A percentile compares a stretch with the other conserved stretches of the same genome.
Conservation (phyloP, 2,797 vertebrate species). For the Oreochromis grahami region DNA sequence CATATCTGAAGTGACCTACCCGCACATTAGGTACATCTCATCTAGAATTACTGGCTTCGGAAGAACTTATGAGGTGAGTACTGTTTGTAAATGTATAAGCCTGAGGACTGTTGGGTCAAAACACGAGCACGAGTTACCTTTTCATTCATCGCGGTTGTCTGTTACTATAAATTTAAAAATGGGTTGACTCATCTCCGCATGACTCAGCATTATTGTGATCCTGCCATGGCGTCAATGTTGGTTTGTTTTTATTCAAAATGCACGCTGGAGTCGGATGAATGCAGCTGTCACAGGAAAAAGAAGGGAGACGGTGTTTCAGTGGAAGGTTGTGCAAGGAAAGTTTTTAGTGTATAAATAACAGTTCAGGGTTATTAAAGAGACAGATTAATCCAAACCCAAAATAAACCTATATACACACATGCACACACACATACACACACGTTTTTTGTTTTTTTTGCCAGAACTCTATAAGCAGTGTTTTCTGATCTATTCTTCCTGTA, state of each 20-base stretch:
- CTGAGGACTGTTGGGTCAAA: background rate
- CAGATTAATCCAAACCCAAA: background rate
- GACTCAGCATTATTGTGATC: background rate
- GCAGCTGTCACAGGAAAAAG: background rate
- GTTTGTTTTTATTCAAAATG: background rate
- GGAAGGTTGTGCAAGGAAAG: background rate
- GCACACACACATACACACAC: too few relatives aligned
- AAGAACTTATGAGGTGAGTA: conserved; percentile 92
- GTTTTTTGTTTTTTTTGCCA: background rate
- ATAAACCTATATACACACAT: too few relatives aligned
- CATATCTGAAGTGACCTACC: conserved; percentile 88
- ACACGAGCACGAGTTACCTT: background rate
- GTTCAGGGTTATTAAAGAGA: background rate
- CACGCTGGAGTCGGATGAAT: background rate
- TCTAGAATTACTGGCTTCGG: conserved; percentile 95
- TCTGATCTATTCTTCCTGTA: background rate
- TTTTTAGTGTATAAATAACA: background rate
- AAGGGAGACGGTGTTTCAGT: background rate
- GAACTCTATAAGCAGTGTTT: background rate
- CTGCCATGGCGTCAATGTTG: background rate
- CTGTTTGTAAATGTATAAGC: background rate
- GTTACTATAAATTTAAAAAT: background rate
- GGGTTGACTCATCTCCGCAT: background rate
- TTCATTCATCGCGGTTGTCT: background rate
- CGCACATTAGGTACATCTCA: conserved; percentile 99